phyloP scores from a whole-genome alignment of 2,888 invertebrate species.

The Allygus modestus region DNA sequence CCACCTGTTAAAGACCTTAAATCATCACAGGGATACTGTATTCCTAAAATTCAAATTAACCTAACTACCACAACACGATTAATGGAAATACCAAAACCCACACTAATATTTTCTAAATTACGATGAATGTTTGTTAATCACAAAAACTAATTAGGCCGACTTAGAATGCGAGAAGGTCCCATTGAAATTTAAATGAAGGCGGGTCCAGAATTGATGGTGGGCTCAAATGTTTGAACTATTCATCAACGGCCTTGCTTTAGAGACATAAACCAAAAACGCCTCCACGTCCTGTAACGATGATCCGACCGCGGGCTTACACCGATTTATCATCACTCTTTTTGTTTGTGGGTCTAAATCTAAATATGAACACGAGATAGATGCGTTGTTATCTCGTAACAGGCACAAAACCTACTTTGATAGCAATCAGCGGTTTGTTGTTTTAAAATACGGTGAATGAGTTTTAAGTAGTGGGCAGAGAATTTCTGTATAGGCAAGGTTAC shows the following conservation, averaged over 20 bases:
- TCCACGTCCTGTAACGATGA: not conserved
- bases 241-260: conserved; percentile 33
- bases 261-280: conserved; percentile 47
- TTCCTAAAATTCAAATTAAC: not conserved
- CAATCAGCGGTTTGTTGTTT: too few relatives aligned
- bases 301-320: not conserved
- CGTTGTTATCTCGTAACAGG: too few relatives aligned
- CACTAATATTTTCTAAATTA: conserved; percentile 7
- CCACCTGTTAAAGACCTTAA: too few relatives aligned
- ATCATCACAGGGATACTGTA: too few relatives aligned
- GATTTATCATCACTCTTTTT: not conserved
- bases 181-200: conserved; percentile 51
- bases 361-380: too few relatives aligned
- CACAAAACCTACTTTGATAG: too few relatives aligned
- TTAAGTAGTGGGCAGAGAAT: too few relatives aligned
- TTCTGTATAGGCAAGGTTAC: too few relatives aligned
- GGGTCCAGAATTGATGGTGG: conserved; percentile 44
- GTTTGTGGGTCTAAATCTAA: not conserved
- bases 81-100: conserved; percentile 1
- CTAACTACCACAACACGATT: not conserved
- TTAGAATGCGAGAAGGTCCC: conserved; percentile 38
- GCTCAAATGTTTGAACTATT: conserved; percentile 40
- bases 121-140: conserved; percentile 30
- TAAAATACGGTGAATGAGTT: too few relatives aligned
- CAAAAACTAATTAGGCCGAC: conserved; percentile 41